These are phyloP conservation scores for Scarus forsteni DNA, from an alignment of 2,797 vertebrate species.

Conservation along the genomic window DNA sequence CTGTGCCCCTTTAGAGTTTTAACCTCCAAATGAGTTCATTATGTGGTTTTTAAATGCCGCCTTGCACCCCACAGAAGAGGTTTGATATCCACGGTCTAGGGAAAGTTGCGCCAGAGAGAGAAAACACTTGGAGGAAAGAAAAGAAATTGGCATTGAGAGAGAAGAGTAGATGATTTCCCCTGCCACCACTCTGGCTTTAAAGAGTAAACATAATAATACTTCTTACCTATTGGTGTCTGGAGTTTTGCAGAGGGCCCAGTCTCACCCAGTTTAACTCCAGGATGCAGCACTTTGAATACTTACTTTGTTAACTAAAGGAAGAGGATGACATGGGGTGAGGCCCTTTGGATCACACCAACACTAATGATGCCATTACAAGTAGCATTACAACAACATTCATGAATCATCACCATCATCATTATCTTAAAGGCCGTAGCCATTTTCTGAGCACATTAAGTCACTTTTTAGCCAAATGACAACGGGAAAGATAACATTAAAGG, in stretches of 20 bases:
- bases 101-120: slow-evolving; percentile 56
- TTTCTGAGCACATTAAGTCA: slow-evolving; percentile 49
- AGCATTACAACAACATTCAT: slow-evolving; percentile 10
- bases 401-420: slow-evolving; percentile 37
- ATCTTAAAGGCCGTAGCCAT: slow-evolving; percentile 23
- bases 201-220: slow-evolving; percentile 81
- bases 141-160: slow-evolving; percentile 51
- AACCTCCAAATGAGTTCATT: slow-evolving; percentile 53
- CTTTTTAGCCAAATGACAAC: slow-evolving; percentile 34
- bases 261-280: slow-evolving; percentile 48
- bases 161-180: slow-evolving; percentile 78
- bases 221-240: slow-evolving; percentile 67
- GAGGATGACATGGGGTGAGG: slow-evolving; percentile 13
- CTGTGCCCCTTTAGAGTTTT: slow-evolving; percentile 43
- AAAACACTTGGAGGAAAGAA: slow-evolving; percentile 34
- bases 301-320: slow-evolving; percentile 47
- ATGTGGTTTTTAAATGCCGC: slow-evolving; percentile 55
- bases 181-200: slow-evolving; percentile 68
- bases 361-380: slow-evolving; percentile 23
- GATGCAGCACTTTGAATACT: slow-evolving; percentile 40
- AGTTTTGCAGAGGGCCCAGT: slow-evolving; percentile 33
- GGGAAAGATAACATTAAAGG: slow-evolving; percentile 33
- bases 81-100: slow-evolving; percentile 59
- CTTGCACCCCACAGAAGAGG: slow-evolving; percentile 30
- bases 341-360: slow-evolving; percentile 24